Base-by-base conservation (phyloP, 2,888 invertebrate genomes). In the Copidosoma aretas region DNA sequence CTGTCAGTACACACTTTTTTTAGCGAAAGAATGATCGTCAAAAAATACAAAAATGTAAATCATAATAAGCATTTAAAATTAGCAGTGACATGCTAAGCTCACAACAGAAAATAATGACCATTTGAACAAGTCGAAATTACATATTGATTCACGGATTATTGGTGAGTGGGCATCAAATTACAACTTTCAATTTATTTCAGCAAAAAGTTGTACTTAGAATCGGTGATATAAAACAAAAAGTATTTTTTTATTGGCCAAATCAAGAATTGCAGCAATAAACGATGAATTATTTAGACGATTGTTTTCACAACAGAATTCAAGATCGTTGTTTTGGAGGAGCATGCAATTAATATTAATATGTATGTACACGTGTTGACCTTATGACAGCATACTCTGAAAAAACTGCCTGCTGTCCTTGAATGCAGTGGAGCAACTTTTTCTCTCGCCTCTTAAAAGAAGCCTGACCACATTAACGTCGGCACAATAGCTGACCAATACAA, bases 301-400 rank as follows among this genome's bases (percentile, higher is more conserved):
- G n/a, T n/a, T n/a, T n/a, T n/a, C n/a, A n/a, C n/a, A n/a, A n/a
- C n/a, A n/a, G n/a, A n/a, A n/a, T n/a, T n/a, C n/a, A n/a, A n/a
- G n/a, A n/a, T n/a, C n/a, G n/a, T n/a, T n/a, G 32, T 5, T 5
- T 5, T 32, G 32, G 32, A 51, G 39, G 8, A 54, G 52, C 39
- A 57, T 21, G 54, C 49, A 59, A 62, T 69, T 54, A 72, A 67
- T 57, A 64, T 62, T 70, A 60, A 68, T 58, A 56, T 49, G 51
- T 57, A 62, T 68, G 8, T 46, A 22, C 15, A 54, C 22, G 1
- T 32, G 15, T 67, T 64, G 63, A 70, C 43, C 70, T 70, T 53
- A 32, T 46, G 15, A 57, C 22, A 43, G 24, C 22, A 32, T n/a
- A n/a, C 15, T 46, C 46, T 51, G 59, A 32, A 62, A 68, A 66